Evolutionary conservation across 2,113 vertebrate genomes (phyloP).

Genomic region (Diphyllodes magnificus): DNA sequence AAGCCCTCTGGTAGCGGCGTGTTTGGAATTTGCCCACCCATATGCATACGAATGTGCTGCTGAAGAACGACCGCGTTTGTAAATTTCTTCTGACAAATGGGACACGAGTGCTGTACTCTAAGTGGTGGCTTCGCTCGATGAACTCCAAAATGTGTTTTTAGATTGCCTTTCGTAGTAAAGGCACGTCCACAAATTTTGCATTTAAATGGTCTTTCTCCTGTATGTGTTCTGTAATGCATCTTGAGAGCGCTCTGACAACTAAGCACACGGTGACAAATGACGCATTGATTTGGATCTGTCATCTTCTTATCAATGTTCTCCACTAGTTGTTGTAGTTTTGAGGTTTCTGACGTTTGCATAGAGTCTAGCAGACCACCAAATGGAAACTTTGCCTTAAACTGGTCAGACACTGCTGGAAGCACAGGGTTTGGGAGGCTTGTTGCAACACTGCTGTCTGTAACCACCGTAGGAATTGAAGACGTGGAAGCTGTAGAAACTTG

Average conservation of each 20-base stretch:
- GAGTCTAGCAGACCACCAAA: slow-evolving; percentile 97
- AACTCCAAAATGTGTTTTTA: slow-evolving; percentile 98
- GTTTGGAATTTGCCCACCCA: slow-evolving; percentile 98
- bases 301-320: slow-evolving; percentile 99
- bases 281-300: slow-evolving; percentile 97
- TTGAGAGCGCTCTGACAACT: slow-evolving; percentile 99
- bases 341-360: slow-evolving; percentile 99
- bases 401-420: slow-evolving; percentile 86
- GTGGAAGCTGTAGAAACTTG: slow-evolving; percentile 76
- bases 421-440: slow-evolving; percentile 80
- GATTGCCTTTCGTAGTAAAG: slow-evolving; percentile 98
- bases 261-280: slow-evolving; percentile 96
- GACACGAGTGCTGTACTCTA: slow-evolving; percentile 96
- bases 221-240: slow-evolving; percentile 99
- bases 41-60: slow-evolving; percentile 99
- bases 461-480: slow-evolving; percentile 50
- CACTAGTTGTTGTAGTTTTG: slow-evolving; percentile 96
- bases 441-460: slow-evolving; percentile 72
- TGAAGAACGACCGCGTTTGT: slow-evolving; percentile 97
- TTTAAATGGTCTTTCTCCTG: slow-evolving; percentile 97
- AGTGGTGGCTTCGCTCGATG: slow-evolving; percentile 97
- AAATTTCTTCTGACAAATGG: slow-evolving; percentile 99
- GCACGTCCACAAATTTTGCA: slow-evolving; percentile 98
- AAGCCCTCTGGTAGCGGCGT: slow-evolving; percentile 89
- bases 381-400: slow-evolving; percentile 95